Evolutionary conservation across 2,888 invertebrate species (phyloP), one percentile per base, ranked within the genome.

Genomic region (Yponomeuta malinellus): DNA sequence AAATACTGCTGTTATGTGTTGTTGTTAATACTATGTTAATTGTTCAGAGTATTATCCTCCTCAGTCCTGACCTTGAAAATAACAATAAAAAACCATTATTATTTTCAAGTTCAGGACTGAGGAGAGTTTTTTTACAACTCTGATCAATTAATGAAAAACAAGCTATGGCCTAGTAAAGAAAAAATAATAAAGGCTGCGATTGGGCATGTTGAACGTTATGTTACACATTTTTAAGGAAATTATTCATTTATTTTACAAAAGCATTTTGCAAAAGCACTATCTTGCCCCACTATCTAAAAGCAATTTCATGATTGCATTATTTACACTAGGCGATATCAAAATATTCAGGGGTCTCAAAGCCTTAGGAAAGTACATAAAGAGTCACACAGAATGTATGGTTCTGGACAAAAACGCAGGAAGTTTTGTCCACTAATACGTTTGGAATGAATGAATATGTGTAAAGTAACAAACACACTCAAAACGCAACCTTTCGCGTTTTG

Each of bases 401-500:
- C 12, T 59, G 52, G 52, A 59, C 52, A 2, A 59, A 15, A 59
- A 15, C 12, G 12, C 4, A 59, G 4, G 15, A 12, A 15, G 52
- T 15, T 59, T 59, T 59, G 52, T 59, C 52, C 15, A 59, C 1
- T 59, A 59, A 59, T 12, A 15, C 12, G 12, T 15, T 52, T 59
- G 8, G 52, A 15, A 59, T 59, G 52, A 59, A 15, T 59, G 52
- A 59, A 59, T 59, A 59, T 59, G 52, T 59, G 52, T 59, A 59
- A 59, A 59, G 15, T 15, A 15, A 59, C 52, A 12, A 59, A 86
- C 86, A 86, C 85, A 86, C 84, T 88, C 67, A 67, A 43, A 43
- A 87, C 84, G 87, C 88, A 88, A 85, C 85, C 84, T 85, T 80
- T 72, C 67, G 81, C 66, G 63, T 81, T 78, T 75, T 72, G 73